Percentiles rank a stretch among this genome's conserved stretches.
These are phyloP conservation scores for Oncopodura yosiiana DNA, from an alignment of 1,140 invertebrate genomes.

Conservation along the genomic window DNA sequence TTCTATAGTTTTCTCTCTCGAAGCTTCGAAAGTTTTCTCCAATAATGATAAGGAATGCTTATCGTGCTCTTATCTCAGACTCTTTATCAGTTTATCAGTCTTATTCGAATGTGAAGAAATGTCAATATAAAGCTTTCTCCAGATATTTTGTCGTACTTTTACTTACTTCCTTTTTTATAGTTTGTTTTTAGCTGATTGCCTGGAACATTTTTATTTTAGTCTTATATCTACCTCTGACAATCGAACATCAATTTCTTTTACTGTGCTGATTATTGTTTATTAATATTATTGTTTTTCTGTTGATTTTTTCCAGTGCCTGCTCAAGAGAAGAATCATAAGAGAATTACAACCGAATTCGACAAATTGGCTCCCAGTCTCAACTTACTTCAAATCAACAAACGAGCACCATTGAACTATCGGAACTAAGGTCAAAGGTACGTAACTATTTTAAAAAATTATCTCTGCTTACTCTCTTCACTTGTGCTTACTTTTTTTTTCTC, in stretches of 20 bases:
- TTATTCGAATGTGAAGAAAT: no score
- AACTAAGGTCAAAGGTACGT: no score
- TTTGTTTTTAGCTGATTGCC: not conserved
- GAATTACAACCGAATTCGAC: slow-evolving; percentile 22
- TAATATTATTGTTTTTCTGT: not conserved
- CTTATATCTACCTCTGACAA: not conserved
- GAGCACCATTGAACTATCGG: no score
- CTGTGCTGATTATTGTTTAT: not conserved
- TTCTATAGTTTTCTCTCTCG: no score
- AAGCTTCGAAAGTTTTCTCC: no score
- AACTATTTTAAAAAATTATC: no score
- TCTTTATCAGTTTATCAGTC: no score
- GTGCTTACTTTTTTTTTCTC: no score
- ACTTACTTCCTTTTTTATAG: not conserved
- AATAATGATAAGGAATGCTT: no score
- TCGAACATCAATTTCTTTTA: not conserved
- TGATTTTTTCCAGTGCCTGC: slow-evolving; percentile 13
- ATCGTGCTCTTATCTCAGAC: no score
- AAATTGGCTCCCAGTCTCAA: slow-evolving; percentile 13
- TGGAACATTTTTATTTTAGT: not conserved
- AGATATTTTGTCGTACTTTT: not conserved
- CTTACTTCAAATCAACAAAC: slow-evolving; percentile 9
- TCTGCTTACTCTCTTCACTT: no score
- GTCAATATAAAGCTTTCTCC: no score
- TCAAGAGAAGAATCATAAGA: slow-evolving; percentile 32